These are phyloP conservation scores for Xenopus petersii DNA, from an alignment of 2,797 vertebrate genomes.

Conservation along the genomic window DNA sequence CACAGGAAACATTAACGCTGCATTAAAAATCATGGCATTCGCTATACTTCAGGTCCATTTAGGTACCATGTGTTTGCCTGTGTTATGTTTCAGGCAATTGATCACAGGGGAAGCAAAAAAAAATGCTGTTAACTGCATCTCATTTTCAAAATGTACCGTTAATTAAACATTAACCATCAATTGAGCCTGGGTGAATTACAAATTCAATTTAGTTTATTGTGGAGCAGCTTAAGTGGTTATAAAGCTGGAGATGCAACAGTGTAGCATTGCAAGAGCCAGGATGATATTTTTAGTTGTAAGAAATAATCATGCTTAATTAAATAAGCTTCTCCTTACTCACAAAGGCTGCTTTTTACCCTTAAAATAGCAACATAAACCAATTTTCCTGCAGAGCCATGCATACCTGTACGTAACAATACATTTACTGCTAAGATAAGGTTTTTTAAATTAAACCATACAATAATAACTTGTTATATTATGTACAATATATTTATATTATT, in stretches of 20 bases:
- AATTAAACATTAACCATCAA: slow-evolving; percentile 49
- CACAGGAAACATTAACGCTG: too few relatives aligned
- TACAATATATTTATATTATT: too few relatives aligned
- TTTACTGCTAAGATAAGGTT: too few relatives aligned
- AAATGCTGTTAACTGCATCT: slow-evolving; percentile 34
- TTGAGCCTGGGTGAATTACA: slow-evolving; percentile 46
- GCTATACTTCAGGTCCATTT: too few relatives aligned
- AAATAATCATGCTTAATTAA: slow-evolving; percentile 41
- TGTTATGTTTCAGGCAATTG: slow-evolving; percentile 26
- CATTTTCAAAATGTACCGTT: slow-evolving; percentile 43
- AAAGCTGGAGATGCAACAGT: slow-evolving; percentile 34
- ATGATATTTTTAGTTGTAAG: slow-evolving; percentile 41
- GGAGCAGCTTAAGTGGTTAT: slow-evolving; percentile 43
- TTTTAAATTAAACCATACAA: too few relatives aligned
- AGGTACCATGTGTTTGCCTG: background rate
- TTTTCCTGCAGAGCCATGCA: too few relatives aligned
- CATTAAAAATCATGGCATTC: too few relatives aligned
- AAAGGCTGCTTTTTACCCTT: background rate
- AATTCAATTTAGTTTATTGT: slow-evolving; percentile 38
- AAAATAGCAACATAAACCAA: too few relatives aligned
- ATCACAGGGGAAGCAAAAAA: slow-evolving; percentile 28
- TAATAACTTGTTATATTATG: too few relatives aligned
- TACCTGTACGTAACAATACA: too few relatives aligned
- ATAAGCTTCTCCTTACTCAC: slow-evolving; percentile 31
- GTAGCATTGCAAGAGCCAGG: background rate